These are phyloP conservation scores for Leiothrix lutea DNA, from an alignment of 2,113 vertebrate species.

Conservation along the genomic window DNA sequence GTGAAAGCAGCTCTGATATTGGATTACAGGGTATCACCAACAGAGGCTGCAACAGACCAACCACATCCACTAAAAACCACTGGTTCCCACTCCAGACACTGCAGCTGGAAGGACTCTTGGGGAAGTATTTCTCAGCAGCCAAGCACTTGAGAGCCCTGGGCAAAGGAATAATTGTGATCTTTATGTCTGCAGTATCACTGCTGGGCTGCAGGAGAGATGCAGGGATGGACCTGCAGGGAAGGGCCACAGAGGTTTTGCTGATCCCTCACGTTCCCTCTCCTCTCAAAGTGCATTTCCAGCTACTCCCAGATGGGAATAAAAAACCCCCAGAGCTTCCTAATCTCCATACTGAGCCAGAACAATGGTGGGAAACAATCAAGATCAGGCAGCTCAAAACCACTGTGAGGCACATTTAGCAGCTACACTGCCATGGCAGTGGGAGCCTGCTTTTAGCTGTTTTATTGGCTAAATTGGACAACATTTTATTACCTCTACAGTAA, in stretches of 20 bases:
- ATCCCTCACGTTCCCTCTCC: background rate
- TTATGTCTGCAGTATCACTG: background rate
- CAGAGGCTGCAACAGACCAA: background rate
- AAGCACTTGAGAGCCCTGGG: background rate
- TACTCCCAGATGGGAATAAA: background rate
- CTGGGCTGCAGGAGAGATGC: background rate
- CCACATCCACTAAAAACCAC: background rate
- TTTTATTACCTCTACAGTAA: constrained; percentile 39
- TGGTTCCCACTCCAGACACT: background rate
- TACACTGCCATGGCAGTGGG: background rate
- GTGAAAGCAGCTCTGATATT: background rate
- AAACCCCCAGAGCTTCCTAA: background rate
- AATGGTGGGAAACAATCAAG: background rate
- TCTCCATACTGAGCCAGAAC: background rate
- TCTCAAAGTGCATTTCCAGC: background rate
- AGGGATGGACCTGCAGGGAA: background rate
- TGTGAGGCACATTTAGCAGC: background rate
- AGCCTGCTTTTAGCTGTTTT: background rate
- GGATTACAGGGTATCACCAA: background rate
- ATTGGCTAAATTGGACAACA: constrained; percentile 30
- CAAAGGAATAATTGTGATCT: background rate
- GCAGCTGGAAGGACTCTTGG: background rate
- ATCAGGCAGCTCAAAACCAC: background rate
- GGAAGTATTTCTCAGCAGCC: background rate
- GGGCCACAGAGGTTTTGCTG: background rate